phyloP scores from a whole-genome alignment of 2,888 invertebrate species.

The Fragum sueziense region DNA sequence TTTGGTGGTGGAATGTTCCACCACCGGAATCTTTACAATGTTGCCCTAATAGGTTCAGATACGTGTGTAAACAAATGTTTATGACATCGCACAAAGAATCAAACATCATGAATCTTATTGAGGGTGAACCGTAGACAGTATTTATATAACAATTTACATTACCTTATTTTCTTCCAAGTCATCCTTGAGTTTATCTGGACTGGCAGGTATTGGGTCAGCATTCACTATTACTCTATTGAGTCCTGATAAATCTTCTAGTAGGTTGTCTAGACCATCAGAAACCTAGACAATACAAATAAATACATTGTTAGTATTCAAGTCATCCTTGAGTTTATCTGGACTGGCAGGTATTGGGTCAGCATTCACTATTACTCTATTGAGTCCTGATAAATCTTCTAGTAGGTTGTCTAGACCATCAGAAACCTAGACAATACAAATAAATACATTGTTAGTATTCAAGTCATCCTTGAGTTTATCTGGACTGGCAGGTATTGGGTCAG shows the following conservation, averaged over 20 bases:
- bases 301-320: too few species aligned
- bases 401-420: conserved; percentile 75
- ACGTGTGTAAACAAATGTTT: too few species aligned
- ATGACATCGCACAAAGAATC: too few species aligned
- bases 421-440: not conserved
- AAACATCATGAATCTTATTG: too few species aligned
- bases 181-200: conserved; percentile 77
- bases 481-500: conserved; percentile 80
- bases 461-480: conserved; percentile 79
- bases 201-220: conserved; percentile 80
- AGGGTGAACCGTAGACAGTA: too few species aligned
- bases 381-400: conserved; percentile 78
- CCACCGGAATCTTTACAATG: too few species aligned
- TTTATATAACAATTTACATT: too few species aligned
- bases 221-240: conserved; percentile 76
- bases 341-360: conserved; percentile 80
- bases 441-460: too few species aligned
- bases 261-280: conserved; percentile 78
- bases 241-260: conserved; percentile 79
- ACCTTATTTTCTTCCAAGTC: conserved; percentile 80
- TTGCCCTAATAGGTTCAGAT: too few species aligned
- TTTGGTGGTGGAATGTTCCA: too few species aligned
- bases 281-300: conserved; percentile 64
- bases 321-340: conserved; percentile 77
- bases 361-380: conserved; percentile 76